Evolutionary conservation across 2,797 vertebrate genomes (phyloP).

Genomic region (Selene dorsalis): DNA sequence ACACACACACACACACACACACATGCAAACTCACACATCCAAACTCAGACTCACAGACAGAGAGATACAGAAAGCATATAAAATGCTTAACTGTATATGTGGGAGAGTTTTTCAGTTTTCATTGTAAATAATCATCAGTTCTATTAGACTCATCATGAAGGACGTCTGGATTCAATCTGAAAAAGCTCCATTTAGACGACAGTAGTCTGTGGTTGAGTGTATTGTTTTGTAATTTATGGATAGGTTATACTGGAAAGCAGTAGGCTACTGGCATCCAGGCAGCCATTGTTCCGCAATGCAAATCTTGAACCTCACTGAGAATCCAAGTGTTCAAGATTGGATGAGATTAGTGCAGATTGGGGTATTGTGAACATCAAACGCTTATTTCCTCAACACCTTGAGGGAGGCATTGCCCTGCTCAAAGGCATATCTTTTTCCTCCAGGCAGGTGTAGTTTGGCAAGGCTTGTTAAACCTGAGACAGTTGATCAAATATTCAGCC

Average conservation of each 20-base stretch:
- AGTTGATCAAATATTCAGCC: conserved; percentile 82
- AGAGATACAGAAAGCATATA: conserved; percentile 10
- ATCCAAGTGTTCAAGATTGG: conserved; percentile 44
- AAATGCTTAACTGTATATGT: conserved; percentile 19
- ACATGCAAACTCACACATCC: conserved; percentile 6
- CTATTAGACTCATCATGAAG: conserved; percentile 28
- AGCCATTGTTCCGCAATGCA: conserved; percentile 62
- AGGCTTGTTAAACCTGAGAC: conserved; percentile 79
- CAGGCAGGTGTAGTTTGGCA: conserved; percentile 80
- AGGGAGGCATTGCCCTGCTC: conserved; percentile 66
- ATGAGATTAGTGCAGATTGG: conserved; percentile 62
- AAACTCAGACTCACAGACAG: conserved; percentile 2
- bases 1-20: conserved; percentile 5
- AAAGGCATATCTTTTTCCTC: conserved; percentile 75
- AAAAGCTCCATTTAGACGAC: conserved; percentile 34
- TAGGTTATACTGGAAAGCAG: conserved; percentile 37
- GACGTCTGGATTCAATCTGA: conserved; percentile 41
- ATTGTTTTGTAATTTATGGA: conserved; percentile 64
- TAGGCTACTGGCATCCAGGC: conserved; percentile 40
- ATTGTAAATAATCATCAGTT: conserved; percentile 44
- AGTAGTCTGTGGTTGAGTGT: conserved; percentile 29
- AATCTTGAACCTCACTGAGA: conserved; percentile 56
- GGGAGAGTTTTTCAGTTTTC: conserved; percentile 34
- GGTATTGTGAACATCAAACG: conserved; percentile 71
- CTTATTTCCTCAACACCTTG: conserved; percentile 71